phyloP scores from a whole-genome alignment of 2,113 vertebrate species.

The Hyla sarda region DNA sequence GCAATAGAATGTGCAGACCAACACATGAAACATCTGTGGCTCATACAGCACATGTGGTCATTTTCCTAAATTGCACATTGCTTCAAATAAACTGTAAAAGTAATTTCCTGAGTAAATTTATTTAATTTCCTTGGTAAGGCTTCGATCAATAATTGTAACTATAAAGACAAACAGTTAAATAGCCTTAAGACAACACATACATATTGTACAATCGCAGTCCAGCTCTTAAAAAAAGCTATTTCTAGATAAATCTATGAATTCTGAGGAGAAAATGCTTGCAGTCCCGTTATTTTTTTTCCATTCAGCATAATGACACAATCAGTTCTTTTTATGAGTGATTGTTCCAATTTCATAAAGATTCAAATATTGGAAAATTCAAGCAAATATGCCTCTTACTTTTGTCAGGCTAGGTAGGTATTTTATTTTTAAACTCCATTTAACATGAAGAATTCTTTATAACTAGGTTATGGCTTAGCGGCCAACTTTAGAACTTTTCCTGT shows the following conservation, averaged over 20 bases:
- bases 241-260: neutral
- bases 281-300: constrained; percentile 2
- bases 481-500: constrained; percentile 9
- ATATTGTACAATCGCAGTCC: constrained; percentile 13
- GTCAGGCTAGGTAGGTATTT: neutral
- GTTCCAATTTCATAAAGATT: neutral
- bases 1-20: too few relatives aligned
- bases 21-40: neutral
- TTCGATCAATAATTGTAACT: constrained; percentile 24
- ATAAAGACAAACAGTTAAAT: constrained; percentile 20
- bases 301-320: constrained; percentile 14
- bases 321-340: neutral
- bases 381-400: neutral
- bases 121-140: neutral
- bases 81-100: constrained; percentile 11
- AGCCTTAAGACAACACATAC: constrained; percentile 3
- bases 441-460: constrained; percentile 31
- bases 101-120: constrained; percentile 23
- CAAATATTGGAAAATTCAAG: neutral
- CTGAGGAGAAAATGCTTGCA: neutral
- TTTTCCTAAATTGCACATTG: neutral
- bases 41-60: neutral
- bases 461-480: constrained; percentile 26
- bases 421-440: constrained; percentile 51
- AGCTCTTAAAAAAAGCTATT: neutral